Evolutionary conservation across 2,888 invertebrate species (phyloP), one percentile per base, ranked within the genome.

Genomic region (Chymomyza caudatula): DNA sequence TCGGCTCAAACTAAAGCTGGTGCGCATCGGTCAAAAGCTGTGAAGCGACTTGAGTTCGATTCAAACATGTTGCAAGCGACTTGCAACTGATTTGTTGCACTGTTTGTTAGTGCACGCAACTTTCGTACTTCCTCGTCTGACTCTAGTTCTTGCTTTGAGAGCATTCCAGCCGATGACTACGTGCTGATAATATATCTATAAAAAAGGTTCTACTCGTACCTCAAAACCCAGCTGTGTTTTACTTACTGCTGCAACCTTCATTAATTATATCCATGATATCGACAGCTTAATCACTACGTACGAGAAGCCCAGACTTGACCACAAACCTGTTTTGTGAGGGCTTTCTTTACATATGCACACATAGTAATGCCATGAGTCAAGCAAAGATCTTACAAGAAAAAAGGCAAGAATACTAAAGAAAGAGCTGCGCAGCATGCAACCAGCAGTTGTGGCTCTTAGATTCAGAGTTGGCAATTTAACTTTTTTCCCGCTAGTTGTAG

Each of bases 1-100:
- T 81, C 82, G 78, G 71, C 74, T 79, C 71, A 71, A 73, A 88
- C 88, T 88, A 77, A 66, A n/a, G 63, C 53, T 29, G 19, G 19
- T 4, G 0, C 19, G 22, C 44, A 53, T 65, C 23, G 62, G 53
- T 44, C 42, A 42, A 4, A 43, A 42, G 13, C 52, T 23, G 64
- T 49, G 22, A 54, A 29, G 63, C 60, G 22, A 19, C 6, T 44
- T 11, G 44, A 8, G 49, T 61, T 58, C 55, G 61, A 5, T 17
- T 62, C 17, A 56, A 70, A 63, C 72, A 54, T 70, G 74, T 67
- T 64, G 69, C 58, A 54, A 42, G 55, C 19, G 37, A 63, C 11
- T 60, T 62, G 52, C 2, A 53, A 52, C 3, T 57, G 17, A 23
- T 25, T 44, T 56, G 23, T 15, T 63, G 57, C 54, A 49, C 37